A percentile compares a stretch with the other conserved stretches of the same genome.
Conservation (phyloP, 2,113 vertebrate species). For the Cyanistes caeruleus region DNA sequence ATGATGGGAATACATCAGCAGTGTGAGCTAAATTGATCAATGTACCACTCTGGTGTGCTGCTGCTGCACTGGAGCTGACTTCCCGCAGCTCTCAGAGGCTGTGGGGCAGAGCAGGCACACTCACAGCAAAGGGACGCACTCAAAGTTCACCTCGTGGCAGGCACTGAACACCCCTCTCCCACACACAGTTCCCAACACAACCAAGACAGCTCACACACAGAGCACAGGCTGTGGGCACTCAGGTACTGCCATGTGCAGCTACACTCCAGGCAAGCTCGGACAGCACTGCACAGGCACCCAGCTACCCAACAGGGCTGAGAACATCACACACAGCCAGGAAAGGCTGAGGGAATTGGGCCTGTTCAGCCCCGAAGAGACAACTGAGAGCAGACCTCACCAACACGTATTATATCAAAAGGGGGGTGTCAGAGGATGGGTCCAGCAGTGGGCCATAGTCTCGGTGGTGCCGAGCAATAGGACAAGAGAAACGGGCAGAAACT, state of each 20-base stretch:
- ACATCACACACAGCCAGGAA: rapidly evolving
- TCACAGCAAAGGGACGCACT: background rate
- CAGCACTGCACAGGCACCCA: rapidly evolving
- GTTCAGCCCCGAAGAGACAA: background rate
- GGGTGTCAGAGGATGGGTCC: background rate
- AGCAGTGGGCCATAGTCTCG: rapidly evolving
- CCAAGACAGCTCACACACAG: rapidly evolving
- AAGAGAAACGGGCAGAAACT: background rate
- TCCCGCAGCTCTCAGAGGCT: background rate
- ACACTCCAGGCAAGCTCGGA: background rate
- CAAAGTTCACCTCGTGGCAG: rapidly evolving
- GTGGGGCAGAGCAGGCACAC: rapidly evolving
- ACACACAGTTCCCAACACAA: rapidly evolving
- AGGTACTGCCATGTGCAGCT: rapidly evolving
- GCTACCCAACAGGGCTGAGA: rapidly evolving
- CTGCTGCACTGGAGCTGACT: background rate
- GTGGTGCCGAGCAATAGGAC: background rate
- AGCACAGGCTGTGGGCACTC: background rate
- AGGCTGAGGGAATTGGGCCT: background rate
- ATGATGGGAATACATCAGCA: background rate
- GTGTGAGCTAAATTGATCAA: background rate
- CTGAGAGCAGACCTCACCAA: background rate
- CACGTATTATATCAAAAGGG: rapidly evolving
- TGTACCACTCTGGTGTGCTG: rapidly evolving
- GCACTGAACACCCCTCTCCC: rapidly evolving